Base-by-base conservation (phyloP, 35 echinoderm and acorn worm genomes). In the Apostichopus japonicus region DNA sequence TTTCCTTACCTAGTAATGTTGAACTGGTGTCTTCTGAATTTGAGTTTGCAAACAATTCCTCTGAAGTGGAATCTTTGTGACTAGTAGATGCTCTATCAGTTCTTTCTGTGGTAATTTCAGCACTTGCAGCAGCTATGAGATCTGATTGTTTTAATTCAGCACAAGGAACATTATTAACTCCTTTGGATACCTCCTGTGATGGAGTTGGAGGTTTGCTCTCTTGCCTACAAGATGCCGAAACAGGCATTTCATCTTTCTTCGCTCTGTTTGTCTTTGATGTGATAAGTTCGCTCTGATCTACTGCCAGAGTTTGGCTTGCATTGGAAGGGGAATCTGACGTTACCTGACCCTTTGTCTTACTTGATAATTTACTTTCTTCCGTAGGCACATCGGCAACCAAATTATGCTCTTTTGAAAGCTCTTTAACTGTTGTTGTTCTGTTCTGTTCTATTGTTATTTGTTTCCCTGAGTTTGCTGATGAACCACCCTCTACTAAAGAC, bases 381-480 rank as follows among this genome's bases (percentile, higher is more conserved):
- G 54, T 84, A 84, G 81, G 81, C 81, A 84, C 81, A 57, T 55
- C 23, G 81, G 81, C 11, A 57, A 57, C 81, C 81, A 57, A 84
- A 84, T 16, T 82, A 82, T 82, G 25, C 54, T 52, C 54, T 4
- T 82, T 24, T 82, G 79, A 56, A 54, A 54, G 44, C 9, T 82
- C 79, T 24, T 82, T 52, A 23, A 78, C 33, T 78, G 10, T 44
- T 22, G 56, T 58, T 61, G 57, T 61, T 56, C 27, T n/a, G 79
- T 13, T 82, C 79, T 82, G 44, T 51, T 56, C 23, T 80, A 23
- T 56, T 14, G 79, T 82, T 44, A 16, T 82, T 6, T 33, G 44
- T 56, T 82, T 82, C 79, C 79, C 79, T 82, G 79, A 82, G 79
- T 82, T 82, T 24, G 8, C 27, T 82, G 27, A 23, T 19, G 71